Base-by-base conservation (phyloP, 2,888 invertebrate genomes). In the Ormia ochracea region DNA sequence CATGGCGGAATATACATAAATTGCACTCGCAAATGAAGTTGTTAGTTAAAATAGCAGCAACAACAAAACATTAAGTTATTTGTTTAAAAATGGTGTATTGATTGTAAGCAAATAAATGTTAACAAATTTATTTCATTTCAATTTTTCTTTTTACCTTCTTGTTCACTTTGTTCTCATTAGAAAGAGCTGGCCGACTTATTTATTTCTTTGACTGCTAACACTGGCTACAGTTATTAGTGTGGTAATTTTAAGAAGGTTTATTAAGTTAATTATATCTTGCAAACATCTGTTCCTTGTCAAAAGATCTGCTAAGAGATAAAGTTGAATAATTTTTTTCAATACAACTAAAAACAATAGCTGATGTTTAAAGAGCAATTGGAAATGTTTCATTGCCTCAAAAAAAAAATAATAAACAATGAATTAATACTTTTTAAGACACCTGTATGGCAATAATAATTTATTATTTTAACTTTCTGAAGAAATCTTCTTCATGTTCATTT, bases 21-120 rank as follows among this genome's bases (percentile, higher is more conserved):
- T 66, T 79, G 79, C 66, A 66, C 70, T 79, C 70, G 3, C 59
- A 59, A 79, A 79, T 74, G 74, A 58, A 79, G 78, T 79, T 79
- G 74, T 79, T 69, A 61, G 7, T 48, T 58, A 4, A 45, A 65
- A 45, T 26, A 66, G 66, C 43, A 61, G 50, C 43, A 74, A 66
- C 12, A 59, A 45, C 23, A 33, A 36, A 19, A 19, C 21, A 48
- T 6, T 28, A 50, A 21, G 23, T 36, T 48, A 9, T 19, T 48
- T 48, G 28, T 28, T 19, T 14, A n/a, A 26, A 45, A 50, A 41
- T 38, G 41, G n/a, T 66, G 66, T 66, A 66, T 48, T 56, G 56
- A 65, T 74, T 58, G 58, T 66, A 66, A 41, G 58, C 65, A 50
- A 74, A 58, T 48, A 56, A 65, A 65, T 59, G 58, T 66, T 68